phyloP scores from a whole-genome alignment of 1,140 invertebrate genomes.

The Oryctes rhinoceros region DNA sequence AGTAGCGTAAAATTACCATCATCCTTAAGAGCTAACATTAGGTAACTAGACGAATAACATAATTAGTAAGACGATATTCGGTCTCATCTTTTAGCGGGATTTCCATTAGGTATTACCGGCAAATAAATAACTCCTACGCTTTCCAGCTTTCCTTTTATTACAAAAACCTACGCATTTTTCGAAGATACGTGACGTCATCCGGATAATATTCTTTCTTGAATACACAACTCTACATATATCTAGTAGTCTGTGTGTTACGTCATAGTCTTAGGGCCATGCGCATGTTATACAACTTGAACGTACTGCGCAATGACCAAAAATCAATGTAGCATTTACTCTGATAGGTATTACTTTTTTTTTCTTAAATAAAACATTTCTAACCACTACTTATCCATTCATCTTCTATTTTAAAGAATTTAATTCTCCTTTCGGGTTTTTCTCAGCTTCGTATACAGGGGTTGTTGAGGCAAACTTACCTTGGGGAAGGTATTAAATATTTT shows the following conservation, averaged over 20 bases:
- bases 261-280: slow-evolving; percentile 14
- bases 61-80: no score
- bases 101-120: no score
- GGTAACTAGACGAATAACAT: no score
- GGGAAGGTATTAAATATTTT: no score
- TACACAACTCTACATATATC: background rate
- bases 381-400: background rate
- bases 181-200: slow-evolving; percentile 19
- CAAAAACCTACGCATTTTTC: background rate
- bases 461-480: no score
- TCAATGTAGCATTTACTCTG: slow-evolving; percentile 36
- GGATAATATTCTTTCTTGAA: background rate
- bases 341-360: background rate
- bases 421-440: background rate
- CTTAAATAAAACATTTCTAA: background rate
- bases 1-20: no score
- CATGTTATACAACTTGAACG: background rate
- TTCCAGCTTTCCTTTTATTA: no score
- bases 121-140: no score
- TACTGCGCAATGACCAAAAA: slow-evolving; percentile 33
- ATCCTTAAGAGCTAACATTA: no score
- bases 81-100: no score
- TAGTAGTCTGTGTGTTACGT: background rate
- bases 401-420: no score
- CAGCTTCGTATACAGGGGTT: no score